phyloP scores from a whole-genome alignment of 1,140 invertebrate genomes.

The Aphelenchoides besseyi region DNA sequence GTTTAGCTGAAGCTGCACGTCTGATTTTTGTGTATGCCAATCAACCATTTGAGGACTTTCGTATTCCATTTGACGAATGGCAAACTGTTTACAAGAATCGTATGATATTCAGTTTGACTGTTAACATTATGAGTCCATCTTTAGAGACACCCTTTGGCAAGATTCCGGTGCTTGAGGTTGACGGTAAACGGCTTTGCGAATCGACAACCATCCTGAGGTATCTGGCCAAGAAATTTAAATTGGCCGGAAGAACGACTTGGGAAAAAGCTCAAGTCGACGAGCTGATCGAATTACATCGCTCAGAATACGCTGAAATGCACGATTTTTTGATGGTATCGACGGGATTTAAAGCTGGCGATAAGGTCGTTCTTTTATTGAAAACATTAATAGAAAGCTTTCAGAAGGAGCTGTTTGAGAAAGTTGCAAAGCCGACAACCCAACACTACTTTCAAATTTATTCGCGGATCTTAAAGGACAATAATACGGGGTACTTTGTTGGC shows the following conservation, averaged over 20 bases:
- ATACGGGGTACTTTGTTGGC: constrained; percentile 3
- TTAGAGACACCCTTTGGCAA: constrained; percentile 32
- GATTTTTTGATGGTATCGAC: constrained; percentile 1
- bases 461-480: constrained; percentile 9
- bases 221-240: constrained; percentile 29
- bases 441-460: constrained; percentile 20
- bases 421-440: constrained; percentile 5
- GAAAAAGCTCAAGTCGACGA: constrained; percentile 22
- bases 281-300: background rate
- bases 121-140: background rate
- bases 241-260: constrained; percentile 6
- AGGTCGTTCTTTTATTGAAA: background rate
- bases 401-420: background rate
- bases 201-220: constrained; percentile 32
- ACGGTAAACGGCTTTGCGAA: constrained; percentile 32
- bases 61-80: constrained; percentile 18
- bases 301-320: constrained; percentile 8
- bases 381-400: background rate
- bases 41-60: constrained; percentile 16
- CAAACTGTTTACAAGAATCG: constrained; percentile 7
- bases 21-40: too few species aligned
- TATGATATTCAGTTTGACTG: too few species aligned
- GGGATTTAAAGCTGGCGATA: constrained; percentile 7
- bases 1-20: too few species aligned
- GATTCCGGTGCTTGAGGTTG: constrained; percentile 34